A percentile compares a stretch with the other conserved stretches of the same genome.
These are phyloP conservation scores for Chloebia gouldiae DNA, from an alignment of 2,113 vertebrate species.

Conservation along the genomic window DNA sequence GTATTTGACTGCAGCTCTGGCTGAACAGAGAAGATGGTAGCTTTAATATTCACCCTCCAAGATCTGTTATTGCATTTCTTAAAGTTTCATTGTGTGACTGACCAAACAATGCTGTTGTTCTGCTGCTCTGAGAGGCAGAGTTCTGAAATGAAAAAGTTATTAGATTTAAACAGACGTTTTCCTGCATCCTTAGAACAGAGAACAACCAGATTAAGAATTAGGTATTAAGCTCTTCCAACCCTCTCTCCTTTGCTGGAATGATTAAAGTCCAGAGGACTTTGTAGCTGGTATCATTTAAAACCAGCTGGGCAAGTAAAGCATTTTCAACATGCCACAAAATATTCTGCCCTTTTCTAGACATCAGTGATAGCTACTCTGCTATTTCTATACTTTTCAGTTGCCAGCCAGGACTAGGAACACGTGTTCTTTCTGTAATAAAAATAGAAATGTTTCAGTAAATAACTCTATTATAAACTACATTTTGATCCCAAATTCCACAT, in stretches of 20 bases:
- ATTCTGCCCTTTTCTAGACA: neutral
- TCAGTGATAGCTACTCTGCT: neutral
- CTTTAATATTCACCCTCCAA: constrained; percentile 7
- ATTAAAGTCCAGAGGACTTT: neutral
- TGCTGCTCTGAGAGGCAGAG: neutral
- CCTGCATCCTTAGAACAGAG: neutral
- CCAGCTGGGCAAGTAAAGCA: neutral
- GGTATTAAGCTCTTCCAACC: neutral
- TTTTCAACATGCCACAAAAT: neutral
- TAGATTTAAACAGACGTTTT: neutral
- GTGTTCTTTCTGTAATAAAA: neutral
- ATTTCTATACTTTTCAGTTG: neutral
- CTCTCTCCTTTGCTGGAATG: neutral
- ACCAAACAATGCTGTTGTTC: neutral
- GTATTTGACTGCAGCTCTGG: neutral
- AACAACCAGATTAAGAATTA: neutral
- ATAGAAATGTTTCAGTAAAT: neutral
- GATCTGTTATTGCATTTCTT: neutral
- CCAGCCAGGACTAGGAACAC: neutral
- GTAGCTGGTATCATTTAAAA: constrained; percentile 13
- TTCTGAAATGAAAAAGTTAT: neutral
- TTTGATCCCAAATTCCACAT: neutral
- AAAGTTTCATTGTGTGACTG: neutral
- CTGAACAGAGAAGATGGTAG: neutral
- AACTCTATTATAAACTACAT: neutral